Conservation (phyloP, 2,797 vertebrate species). For the Muscicapa striata region DNA sequence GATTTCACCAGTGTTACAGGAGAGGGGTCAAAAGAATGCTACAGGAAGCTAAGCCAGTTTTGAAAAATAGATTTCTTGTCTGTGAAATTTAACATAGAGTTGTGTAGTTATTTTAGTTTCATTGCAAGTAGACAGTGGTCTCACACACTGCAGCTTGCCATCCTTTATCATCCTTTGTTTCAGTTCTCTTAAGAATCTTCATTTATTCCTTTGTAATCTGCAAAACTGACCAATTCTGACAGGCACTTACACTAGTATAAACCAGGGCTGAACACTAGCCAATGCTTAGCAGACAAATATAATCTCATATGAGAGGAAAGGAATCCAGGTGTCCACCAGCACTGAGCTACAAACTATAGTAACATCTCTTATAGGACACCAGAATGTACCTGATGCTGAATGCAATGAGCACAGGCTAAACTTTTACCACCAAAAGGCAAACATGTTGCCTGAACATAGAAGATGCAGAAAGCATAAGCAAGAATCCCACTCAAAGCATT, state of each 20-base stretch:
- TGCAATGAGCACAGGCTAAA: not conserved
- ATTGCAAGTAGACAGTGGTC: not conserved
- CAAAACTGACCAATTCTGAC: not conserved
- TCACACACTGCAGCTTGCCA: not conserved
- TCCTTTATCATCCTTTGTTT: not conserved
- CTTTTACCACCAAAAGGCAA: not conserved
- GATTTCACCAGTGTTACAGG: not conserved
- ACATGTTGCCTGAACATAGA: not conserved
- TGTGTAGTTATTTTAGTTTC: not conserved
- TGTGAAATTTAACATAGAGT: not conserved
- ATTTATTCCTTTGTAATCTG: not conserved
- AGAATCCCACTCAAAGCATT: not conserved
- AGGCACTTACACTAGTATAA: not conserved
- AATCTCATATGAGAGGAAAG: not conserved
- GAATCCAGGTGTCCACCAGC: not conserved
- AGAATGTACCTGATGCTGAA: not conserved
- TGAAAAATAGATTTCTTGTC: not conserved
- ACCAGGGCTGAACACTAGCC: not conserved
- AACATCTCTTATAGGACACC: not conserved
- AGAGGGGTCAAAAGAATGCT: not conserved
- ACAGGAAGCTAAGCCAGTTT: not conserved
- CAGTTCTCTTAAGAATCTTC: not conserved
- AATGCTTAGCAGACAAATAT: not conserved
- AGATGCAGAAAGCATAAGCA: not conserved
- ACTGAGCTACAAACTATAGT: not conserved